phyloP scores from a whole-genome alignment of 1,140 invertebrate genomes.

The Thaumatotibia leucotreta region DNA sequence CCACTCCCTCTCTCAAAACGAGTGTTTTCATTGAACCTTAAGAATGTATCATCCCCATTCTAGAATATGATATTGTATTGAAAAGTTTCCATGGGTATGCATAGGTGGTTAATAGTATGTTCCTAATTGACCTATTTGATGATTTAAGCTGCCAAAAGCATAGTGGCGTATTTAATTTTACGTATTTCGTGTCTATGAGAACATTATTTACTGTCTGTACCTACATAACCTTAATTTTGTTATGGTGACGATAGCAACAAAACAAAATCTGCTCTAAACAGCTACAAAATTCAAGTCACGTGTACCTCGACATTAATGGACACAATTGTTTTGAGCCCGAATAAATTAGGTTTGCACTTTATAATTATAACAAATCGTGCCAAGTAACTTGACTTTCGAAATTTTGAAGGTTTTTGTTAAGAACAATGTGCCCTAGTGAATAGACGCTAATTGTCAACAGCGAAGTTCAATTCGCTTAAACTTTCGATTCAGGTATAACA shows the following conservation, averaged over 20 bases:
- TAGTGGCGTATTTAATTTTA: too few species aligned
- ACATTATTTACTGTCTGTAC: too few species aligned
- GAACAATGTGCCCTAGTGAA: background rate
- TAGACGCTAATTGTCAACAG: background rate
- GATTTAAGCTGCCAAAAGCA: too few species aligned
- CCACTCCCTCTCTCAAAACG: too few species aligned
- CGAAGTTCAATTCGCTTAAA: background rate
- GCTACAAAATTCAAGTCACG: background rate
- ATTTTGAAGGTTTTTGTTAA: background rate
- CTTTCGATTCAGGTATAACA: background rate
- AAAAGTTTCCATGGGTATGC: too few species aligned
- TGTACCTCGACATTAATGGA: background rate
- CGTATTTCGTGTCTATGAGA: too few species aligned
- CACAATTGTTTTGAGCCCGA: constrained; percentile 9
- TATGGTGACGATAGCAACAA: background rate
- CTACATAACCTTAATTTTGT: too few species aligned
- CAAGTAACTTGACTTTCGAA: constrained; percentile 10
- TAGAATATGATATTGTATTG: too few species aligned
- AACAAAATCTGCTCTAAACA: background rate
- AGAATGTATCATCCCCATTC: too few species aligned
- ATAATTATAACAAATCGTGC: constrained; percentile 10
- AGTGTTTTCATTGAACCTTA: too few species aligned
- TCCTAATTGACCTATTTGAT: too few species aligned
- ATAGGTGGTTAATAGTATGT: too few species aligned
- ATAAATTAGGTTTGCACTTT: constrained; percentile 4